Evolutionary conservation across 1,140 invertebrate species (phyloP), one percentile per base, ranked within the genome.

Genomic region (Drosophila gunungcola): DNA sequence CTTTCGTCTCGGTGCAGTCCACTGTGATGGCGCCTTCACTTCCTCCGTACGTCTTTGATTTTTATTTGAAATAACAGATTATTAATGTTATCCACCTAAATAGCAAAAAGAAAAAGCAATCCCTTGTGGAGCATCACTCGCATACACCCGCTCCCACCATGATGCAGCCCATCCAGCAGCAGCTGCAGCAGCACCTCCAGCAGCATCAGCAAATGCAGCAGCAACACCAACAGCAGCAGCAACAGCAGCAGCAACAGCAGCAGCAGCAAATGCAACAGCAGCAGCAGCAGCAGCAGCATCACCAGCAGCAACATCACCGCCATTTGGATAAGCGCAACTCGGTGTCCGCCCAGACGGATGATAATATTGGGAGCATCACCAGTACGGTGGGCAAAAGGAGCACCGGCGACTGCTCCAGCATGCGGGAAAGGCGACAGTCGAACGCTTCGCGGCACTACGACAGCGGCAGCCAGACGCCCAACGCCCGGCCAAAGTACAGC

Each of bases 301-400:
- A 78, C 12, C 81, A 77, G 27, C 90, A 91, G 36, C 78, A 84
- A 12, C 64, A 83, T 27, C 77, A 91, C 55, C 82, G 68, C 25
- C 82, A 89, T 36, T 54, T 80, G 9, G 91, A 92, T 36, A 92
- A 92, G 73, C 75, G 91, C 0, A 92, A 89, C 41, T 92, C 91
- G 10, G 91, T 92, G 16, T 92, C 91, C 21, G 91, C 91, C 6
- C 91, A 92, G 58, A 92, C 91, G 4, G 91, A 92, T 58, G 84
- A 78, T 13, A 92, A 90, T 48, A 91, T 91, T 13, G 75, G 82
- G 1, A 78, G 60, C 60, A 88, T 86, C 21, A 90, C 81, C 13
- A 88, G 84, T 54, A 80, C 54, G 11, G 67, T 55, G 6, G 68
- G 72, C 21, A 91, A 92, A 42, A 56, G 68, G 16, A 57, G 61